Percentiles rank a stretch among this genome's conserved stretches.
Evolutionary conservation across 1,140 invertebrate species (phyloP).

Genomic region (Trialeurodes vaporariorum): DNA sequence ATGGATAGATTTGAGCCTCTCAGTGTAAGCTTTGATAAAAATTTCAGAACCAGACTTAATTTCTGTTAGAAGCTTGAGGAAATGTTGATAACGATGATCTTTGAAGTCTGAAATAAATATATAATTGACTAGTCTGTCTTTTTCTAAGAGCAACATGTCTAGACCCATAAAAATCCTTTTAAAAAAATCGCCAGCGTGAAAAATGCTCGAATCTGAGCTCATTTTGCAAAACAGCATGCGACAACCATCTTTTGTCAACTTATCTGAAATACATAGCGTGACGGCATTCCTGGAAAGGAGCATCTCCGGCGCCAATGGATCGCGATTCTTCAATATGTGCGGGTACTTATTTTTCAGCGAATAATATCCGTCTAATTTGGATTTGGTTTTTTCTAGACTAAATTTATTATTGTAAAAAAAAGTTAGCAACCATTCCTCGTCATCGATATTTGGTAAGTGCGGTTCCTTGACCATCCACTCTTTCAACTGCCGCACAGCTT

Average conservation of each 20-base stretch:
- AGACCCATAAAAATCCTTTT: background rate
- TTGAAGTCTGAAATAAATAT: background rate
- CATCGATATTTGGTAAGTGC: slow-evolving; percentile 30
- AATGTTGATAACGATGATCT: background rate
- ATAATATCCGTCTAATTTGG: background rate
- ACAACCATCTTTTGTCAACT: background rate
- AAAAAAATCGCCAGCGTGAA: background rate
- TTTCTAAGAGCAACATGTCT: background rate
- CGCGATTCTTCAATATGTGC: background rate
- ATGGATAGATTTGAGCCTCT: background rate
- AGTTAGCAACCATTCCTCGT: background rate
- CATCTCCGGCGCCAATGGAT: background rate
- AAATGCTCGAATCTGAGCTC: background rate
- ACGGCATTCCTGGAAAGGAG: background rate
- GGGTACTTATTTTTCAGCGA: background rate
- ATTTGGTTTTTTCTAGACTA: background rate
- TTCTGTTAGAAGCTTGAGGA: background rate
- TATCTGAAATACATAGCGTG: background rate
- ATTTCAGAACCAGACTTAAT: background rate
- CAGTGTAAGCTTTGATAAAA: background rate
- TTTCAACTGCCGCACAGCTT: slow-evolving; percentile 32
- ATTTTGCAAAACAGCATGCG: background rate
- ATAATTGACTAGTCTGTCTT: background rate
- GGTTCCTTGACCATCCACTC: slow-evolving; percentile 34
- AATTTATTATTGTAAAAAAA: background rate